Evolutionary conservation across 2,797 vertebrate genomes (phyloP), one percentile per base, ranked within the genome.

Genomic region (Syndactyla subalaris): DNA sequence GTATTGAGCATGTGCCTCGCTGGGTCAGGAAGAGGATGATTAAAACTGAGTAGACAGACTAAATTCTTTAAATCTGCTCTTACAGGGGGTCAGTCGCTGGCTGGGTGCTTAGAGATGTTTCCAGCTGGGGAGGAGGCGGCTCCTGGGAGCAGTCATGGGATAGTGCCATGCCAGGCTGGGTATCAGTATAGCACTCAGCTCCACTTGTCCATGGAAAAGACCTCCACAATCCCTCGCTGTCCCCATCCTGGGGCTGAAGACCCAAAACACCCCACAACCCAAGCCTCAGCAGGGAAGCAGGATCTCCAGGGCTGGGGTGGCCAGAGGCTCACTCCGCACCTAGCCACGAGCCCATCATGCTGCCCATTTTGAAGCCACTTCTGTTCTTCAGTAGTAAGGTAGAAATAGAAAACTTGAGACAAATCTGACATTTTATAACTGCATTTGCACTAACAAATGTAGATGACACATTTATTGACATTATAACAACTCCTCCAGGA

Each of bases 401-500:
- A 81, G 51, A 84, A 91, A 91, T 38, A 72, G 81, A 94, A 87
- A 68, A 45, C 59, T 88, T 52, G n/a, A 89, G 73, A 76, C 66
- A 49, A 84, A 86, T 86, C 74, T 96, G 94, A 55, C 84, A 62
- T 93, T 92, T 91, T 68, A 71, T 70, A 95, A 88, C 70, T 29
- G 92, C 93, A 62, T 95, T 95, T 94, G 55, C 72, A 58, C 96
- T 95, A 93, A 95, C 89, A 95, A 95, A 96, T 94, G 88, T 86
- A 92, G 93, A 91, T 0, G 17, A 83, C 58, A 36, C 92, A 80
- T 96, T 96, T 96, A 96, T 96, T 97, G 95, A 94, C 94, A 72
- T 83, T 77, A 86, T 95, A 96, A 96, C 96, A 93, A 94, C 95
- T 97, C 96, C 96, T 96, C 81, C 90, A 97, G 96, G 95, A 97